A percentile compares a stretch with the other conserved stretches of the same genome.
Conservation (phyloP, 2,113 vertebrate genomes). For the Microtus ochrogaster region DNA sequence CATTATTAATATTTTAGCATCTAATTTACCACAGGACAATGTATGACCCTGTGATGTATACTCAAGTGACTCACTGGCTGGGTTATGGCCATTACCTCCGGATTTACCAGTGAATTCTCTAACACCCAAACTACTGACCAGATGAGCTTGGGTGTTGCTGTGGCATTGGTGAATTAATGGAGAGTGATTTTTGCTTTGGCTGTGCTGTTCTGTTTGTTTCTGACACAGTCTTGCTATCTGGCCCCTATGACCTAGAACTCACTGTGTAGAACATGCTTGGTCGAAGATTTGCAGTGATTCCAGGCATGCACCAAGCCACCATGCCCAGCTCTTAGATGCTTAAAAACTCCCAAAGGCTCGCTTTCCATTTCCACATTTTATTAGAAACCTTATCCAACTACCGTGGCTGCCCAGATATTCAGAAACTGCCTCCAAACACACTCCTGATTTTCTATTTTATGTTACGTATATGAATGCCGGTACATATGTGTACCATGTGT, state of each 20-base stretch:
- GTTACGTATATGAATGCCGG: not conserved
- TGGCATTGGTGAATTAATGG: not conserved
- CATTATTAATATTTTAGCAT: not conserved
- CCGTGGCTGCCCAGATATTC: not conserved
- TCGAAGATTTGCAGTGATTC: too few relatives aligned
- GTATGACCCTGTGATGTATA: not conserved
- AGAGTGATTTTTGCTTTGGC: not conserved
- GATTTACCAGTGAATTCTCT: not conserved
- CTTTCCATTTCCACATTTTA: not conserved
- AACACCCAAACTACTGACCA: not conserved
- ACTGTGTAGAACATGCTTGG: not conserved
- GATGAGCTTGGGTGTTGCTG: not conserved
- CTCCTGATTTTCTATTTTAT: not conserved
- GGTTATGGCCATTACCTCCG: not conserved
- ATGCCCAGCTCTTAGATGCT: not conserved
- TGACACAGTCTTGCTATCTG: not conserved
- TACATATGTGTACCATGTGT: not conserved
- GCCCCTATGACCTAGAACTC: not conserved
- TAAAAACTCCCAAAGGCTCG: not conserved
- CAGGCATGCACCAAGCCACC: not conserved
- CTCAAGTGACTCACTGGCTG: not conserved
- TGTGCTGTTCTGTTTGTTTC: not conserved
- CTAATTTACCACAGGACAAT: not conserved
- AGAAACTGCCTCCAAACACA: not conserved
- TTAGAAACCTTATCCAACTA: not conserved